Conservation (phyloP, 2,113 vertebrate genomes). For the Hemiprocne comata region DNA sequence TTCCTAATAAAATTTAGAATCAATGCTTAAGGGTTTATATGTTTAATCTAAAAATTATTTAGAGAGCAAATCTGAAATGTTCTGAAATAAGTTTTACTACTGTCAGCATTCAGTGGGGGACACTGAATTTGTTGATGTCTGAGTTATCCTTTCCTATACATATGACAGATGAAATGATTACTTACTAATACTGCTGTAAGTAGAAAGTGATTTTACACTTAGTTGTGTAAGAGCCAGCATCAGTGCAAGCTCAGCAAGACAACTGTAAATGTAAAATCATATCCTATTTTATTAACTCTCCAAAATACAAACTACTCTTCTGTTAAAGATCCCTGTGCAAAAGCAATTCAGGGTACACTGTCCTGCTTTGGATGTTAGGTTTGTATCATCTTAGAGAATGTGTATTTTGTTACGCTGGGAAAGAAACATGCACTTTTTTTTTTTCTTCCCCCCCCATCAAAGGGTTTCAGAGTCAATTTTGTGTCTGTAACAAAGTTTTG, state of each 20-base stretch:
- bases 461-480: not conserved
- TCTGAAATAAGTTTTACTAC: not conserved
- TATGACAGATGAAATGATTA: not conserved
- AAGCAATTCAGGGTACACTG: not conserved
- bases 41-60: not conserved
- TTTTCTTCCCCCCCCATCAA: too few species aligned
- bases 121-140: accelerated
- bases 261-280: not conserved
- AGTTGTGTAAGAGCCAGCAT: not conserved
- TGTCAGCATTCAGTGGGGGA: not conserved
- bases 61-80: not conserved
- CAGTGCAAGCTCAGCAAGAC: not conserved
- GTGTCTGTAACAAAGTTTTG: not conserved
- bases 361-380: not conserved
- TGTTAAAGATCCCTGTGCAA: not conserved
- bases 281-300: not conserved
- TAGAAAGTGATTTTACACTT: not conserved
- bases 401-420: accelerated
- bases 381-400: not conserved
- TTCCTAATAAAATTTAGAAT: not conserved
- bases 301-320: not conserved
- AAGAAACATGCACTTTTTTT: not conserved
- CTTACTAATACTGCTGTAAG: not conserved
- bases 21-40: not conserved
- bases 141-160: not conserved